Percentiles rank a stretch among this genome's conserved stretches.
These are phyloP conservation scores for Propithecus coquereli DNA, from an alignment of 2,113 vertebrate genomes.

Conservation along the genomic window DNA sequence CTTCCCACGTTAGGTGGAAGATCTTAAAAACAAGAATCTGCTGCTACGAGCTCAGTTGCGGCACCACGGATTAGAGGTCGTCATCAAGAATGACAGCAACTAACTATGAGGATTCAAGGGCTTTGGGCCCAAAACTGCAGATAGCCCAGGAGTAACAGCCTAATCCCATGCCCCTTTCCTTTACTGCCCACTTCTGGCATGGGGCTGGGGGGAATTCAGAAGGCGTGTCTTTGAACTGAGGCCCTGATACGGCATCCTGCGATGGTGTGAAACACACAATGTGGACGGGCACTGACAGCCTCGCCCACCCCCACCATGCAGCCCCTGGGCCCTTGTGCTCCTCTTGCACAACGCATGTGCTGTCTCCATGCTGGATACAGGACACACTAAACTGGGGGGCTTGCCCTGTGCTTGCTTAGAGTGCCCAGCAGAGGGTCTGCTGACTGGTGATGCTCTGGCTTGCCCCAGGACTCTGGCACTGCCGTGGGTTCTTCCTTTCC, in stretches of 20 bases:
- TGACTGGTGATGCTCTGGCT: background rate
- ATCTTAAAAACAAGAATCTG: constrained; percentile 94
- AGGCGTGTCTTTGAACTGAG: constrained; percentile 4
- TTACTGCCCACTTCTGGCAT: constrained; percentile 42
- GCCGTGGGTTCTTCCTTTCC: background rate
- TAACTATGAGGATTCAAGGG: constrained; percentile 66
- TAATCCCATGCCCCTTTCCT: background rate
- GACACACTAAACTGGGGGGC: constrained; percentile 39
- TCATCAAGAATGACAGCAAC: constrained; percentile 88
- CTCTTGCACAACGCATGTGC: constrained; percentile 55
- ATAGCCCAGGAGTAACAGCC: constrained; percentile 35
- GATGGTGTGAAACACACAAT: constrained; percentile 5
- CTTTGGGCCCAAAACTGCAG: constrained; percentile 32
- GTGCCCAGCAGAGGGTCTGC: constrained; percentile 22
- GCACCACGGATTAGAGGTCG: constrained; percentile 91
- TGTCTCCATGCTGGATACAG: constrained; percentile 36
- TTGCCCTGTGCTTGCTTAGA: constrained; percentile 34
- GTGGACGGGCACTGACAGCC: background rate
- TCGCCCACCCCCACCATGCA: background rate
- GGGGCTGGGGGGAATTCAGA: constrained; percentile 33
- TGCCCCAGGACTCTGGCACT: background rate
- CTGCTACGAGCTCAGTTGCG: constrained; percentile 90
- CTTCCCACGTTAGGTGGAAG: constrained; percentile 85
- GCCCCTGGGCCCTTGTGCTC: constrained; percentile 30
- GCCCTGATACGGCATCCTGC: background rate